phyloP scores from a whole-genome alignment of 1,140 invertebrate species.

The Littorina saxatilis region DNA sequence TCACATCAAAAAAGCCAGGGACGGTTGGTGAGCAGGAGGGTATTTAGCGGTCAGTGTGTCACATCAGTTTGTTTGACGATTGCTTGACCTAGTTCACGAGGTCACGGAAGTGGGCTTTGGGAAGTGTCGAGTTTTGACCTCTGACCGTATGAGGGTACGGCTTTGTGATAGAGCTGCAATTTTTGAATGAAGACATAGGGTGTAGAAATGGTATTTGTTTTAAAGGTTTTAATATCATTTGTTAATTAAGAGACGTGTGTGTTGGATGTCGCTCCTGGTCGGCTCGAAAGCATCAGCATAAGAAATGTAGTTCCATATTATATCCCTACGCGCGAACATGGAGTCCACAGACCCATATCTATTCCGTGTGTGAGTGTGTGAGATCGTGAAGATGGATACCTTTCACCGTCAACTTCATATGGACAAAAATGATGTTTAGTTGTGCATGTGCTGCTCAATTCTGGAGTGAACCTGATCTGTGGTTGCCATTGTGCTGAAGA shows the following conservation, averaged over 20 bases:
- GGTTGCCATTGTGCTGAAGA: too few species aligned
- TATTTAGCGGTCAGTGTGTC: constrained; percentile 39
- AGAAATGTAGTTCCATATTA: background rate
- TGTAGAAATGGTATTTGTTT: background rate
- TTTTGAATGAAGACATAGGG: background rate
- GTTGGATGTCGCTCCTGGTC: background rate
- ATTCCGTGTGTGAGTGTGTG: background rate
- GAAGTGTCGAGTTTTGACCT: constrained; percentile 9
- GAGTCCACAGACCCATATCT: constrained; percentile 11
- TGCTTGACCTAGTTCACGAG: constrained; percentile 38
- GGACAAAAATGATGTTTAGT: background rate
- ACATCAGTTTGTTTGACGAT: background rate
- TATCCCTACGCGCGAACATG: constrained; percentile 24
- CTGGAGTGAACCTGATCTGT: too few species aligned
- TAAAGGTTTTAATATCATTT: background rate
- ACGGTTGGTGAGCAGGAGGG: background rate
- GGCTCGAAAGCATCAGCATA: background rate
- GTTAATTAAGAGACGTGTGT: background rate
- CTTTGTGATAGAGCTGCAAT: background rate
- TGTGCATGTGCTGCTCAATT: background rate
- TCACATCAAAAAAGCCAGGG: background rate
- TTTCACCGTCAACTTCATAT: background rate
- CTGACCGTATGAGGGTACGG: background rate
- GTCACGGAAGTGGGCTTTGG: constrained; percentile 33
- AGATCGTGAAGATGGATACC: background rate